A percentile compares a stretch with the other conserved stretches of the same genome.
Evolutionary conservation across 2,113 vertebrate genomes (phyloP).

Genomic region (Dipodomys stephensi): DNA sequence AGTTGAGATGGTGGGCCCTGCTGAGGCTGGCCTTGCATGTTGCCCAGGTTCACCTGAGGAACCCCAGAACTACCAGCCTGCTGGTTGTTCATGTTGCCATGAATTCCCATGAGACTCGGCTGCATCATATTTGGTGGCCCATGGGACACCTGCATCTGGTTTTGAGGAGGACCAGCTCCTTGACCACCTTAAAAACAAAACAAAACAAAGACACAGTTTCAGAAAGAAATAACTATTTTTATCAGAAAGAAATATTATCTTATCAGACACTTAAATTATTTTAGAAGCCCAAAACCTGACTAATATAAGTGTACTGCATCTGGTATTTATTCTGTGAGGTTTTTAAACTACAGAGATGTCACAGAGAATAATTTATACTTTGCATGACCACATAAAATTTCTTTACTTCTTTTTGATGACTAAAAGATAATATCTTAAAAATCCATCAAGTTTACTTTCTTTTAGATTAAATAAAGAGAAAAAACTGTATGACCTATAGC

Average conservation of each 20-base stretch:
- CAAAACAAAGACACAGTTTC: slow-evolving; percentile 46
- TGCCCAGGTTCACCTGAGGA: slow-evolving; percentile 90
- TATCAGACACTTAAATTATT: background rate
- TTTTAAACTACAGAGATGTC: slow-evolving; percentile 38
- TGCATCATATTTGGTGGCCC: slow-evolving; percentile 92
- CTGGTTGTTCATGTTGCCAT: slow-evolving; percentile 92
- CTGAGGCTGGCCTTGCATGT: slow-evolving; percentile 92
- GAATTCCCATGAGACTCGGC: slow-evolving; percentile 93
- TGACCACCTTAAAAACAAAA: slow-evolving; percentile 86
- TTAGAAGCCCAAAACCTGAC: slow-evolving; percentile 49
- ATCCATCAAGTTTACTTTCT: slow-evolving; percentile 44
- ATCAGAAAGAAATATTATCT: background rate
- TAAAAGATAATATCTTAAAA: slow-evolving; percentile 63
- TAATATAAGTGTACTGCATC: slow-evolving; percentile 34
- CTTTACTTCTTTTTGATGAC: slow-evolving; percentile 44
- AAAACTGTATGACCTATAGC: slow-evolving; percentile 28
- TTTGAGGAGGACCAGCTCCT: slow-evolving; percentile 92
- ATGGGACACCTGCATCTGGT: slow-evolving; percentile 93
- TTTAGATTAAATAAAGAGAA: slow-evolving; percentile 63
- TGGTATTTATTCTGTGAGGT: slow-evolving; percentile 44
- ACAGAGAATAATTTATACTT: slow-evolving; percentile 6
- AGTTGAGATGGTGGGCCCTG: slow-evolving; percentile 95
- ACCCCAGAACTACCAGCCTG: slow-evolving; percentile 89
- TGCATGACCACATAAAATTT: slow-evolving; percentile 18
- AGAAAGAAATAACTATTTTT: slow-evolving; percentile 55